phyloP scores from a whole-genome alignment of 2,113 vertebrate species.

The Daboia siamensis region DNA sequence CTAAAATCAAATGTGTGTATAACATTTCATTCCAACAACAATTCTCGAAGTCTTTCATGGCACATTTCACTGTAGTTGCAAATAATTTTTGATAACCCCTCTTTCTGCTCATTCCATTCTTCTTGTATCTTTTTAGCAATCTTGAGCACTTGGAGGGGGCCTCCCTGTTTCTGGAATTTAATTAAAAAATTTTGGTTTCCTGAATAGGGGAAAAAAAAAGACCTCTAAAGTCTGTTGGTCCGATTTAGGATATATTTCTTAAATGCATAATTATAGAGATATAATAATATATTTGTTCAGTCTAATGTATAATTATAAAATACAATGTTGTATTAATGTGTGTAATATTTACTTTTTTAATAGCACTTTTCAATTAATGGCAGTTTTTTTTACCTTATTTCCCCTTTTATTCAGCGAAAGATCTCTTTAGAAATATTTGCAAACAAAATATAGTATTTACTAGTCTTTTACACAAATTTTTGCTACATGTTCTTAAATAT shows the following conservation, averaged over 20 bases:
- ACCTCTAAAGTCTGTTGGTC: background rate
- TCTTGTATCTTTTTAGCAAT: background rate
- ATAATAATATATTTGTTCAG: background rate
- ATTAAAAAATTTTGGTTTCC: background rate
- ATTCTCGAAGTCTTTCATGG: background rate
- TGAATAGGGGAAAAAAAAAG: background rate
- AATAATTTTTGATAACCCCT: background rate
- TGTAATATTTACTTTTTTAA: background rate
- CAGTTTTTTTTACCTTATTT: background rate
- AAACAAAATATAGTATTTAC: background rate
- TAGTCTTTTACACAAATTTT: background rate
- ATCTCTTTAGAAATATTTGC: background rate
- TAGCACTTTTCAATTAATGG: background rate
- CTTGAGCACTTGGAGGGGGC: background rate
- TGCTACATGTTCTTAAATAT: background rate
- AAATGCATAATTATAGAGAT: background rate
- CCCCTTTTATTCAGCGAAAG: background rate
- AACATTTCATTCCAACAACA: background rate
- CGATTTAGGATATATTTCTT: background rate
- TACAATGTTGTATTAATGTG: background rate
- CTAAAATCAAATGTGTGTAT: background rate
- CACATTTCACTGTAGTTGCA: background rate
- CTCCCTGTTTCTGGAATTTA: background rate
- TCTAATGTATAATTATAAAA: background rate
- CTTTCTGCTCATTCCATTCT: background rate